These are phyloP conservation scores for Corythoichthys intestinalis DNA, from an alignment of 2,113 vertebrate genomes.

Conservation along the genomic window DNA sequence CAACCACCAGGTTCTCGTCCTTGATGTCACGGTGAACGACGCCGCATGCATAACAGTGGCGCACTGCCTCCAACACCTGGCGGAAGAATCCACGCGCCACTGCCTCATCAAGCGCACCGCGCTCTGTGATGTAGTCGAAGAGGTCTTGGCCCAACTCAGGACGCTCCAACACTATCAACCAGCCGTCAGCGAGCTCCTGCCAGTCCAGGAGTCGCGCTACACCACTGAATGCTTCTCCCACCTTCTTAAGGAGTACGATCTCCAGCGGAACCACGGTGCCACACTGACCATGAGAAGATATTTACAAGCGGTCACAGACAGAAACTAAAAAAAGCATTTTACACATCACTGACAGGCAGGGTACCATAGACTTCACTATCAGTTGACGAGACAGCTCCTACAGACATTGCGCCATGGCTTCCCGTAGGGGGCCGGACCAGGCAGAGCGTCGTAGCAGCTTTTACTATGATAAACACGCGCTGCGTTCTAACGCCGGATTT, in stretches of 20 bases:
- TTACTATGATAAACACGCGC: no score
- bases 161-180: conserved; percentile 86
- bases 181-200: conserved; percentile 87
- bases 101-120: conserved; percentile 84
- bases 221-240: conserved; percentile 82
- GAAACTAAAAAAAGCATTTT: not conserved
- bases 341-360: no score
- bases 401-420: no score
- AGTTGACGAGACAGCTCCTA: no score
- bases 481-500: no score
- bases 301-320: not conserved
- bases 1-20: conserved; percentile 92
- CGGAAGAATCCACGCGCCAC: conserved; percentile 84
- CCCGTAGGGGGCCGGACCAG: no score
- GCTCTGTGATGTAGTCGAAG: conserved; percentile 94
- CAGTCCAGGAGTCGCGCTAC: conserved; percentile 89
- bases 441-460: no score
- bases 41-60: conserved; percentile 86
- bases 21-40: conserved; percentile 93
- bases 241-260: conserved; percentile 87
- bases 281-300: conserved; percentile 53
- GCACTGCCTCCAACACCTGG: conserved; percentile 87
- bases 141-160: conserved; percentile 87
- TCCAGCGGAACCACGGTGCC: conserved; percentile 84
- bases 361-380: no score